phyloP scores from a whole-genome alignment of 2,888 invertebrate genomes.

The Teleogryllus oceanicus region DNA sequence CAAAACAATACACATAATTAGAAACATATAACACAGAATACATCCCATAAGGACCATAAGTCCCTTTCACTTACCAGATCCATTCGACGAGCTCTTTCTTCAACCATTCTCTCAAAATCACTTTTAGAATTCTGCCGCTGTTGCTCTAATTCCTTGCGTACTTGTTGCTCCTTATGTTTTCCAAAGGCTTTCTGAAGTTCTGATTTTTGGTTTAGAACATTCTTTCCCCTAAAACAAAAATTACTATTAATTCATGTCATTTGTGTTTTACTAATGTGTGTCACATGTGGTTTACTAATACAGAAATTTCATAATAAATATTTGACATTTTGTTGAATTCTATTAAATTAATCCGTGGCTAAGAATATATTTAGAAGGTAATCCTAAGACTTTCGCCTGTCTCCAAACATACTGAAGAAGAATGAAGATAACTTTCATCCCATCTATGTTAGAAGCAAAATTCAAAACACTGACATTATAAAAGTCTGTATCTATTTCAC shows the following conservation, averaged over 20 bases:
- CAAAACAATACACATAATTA: neutral
- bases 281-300: too few species aligned
- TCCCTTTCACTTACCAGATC: constrained; percentile 48
- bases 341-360: too few species aligned
- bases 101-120: constrained; percentile 56
- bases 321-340: too few species aligned
- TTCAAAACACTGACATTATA: too few species aligned
- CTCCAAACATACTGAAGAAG: too few species aligned
- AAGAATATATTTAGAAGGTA: too few species aligned
- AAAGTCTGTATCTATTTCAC: too few species aligned
- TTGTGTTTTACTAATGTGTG: too few species aligned
- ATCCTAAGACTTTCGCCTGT: too few species aligned
- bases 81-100: constrained; percentile 55
- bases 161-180: constrained; percentile 81
- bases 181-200: constrained; percentile 84
- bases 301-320: too few species aligned
- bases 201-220: constrained; percentile 86
- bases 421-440: too few species aligned
- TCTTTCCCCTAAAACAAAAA: constrained; percentile 73
- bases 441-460: too few species aligned
- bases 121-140: constrained; percentile 47
- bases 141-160: constrained; percentile 60
- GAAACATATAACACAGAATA: neutral
- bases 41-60: neutral
- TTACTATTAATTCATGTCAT: neutral